Percentiles rank a stretch among this genome's conserved stretches.
Evolutionary conservation across 1,140 invertebrate genomes (phyloP).

Genomic region (Bombus superbus): DNA sequence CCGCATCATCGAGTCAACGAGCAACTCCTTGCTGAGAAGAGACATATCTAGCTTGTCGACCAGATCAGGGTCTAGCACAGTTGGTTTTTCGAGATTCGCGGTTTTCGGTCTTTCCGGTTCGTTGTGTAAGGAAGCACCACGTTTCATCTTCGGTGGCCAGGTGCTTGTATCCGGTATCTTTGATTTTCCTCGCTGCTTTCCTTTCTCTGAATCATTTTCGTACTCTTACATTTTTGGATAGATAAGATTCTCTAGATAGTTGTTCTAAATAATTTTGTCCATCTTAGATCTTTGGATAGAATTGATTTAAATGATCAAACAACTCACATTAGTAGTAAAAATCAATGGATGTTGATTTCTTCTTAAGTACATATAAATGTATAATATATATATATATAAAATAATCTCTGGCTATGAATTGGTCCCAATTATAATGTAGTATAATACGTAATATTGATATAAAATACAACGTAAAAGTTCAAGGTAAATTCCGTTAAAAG

Average conservation of each 20-base stretch:
- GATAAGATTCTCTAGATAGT: background rate
- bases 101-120: constrained; percentile 82
- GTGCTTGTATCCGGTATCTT: constrained; percentile 74
- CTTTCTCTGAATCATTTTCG: constrained; percentile 1
- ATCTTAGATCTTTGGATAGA: background rate
- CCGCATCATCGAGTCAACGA: constrained; percentile 77
- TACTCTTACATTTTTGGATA: background rate
- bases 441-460: background rate
- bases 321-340: background rate
- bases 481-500: background rate
- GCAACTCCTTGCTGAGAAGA: constrained; percentile 83
- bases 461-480: background rate
- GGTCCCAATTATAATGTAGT: too few relatives aligned
- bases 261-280: background rate
- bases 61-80: constrained; percentile 83
- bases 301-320: background rate
- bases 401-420: background rate
- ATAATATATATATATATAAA: background rate
- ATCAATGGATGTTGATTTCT: background rate
- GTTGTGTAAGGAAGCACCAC: constrained; percentile 44
- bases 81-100: constrained; percentile 84
- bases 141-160: constrained; percentile 79
- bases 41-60: constrained; percentile 85
- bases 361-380: too few relatives aligned
- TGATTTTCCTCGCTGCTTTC: constrained; percentile 51